These are phyloP conservation scores for Lysandra coridon DNA, from an alignment of 2,888 invertebrate genomes.

Conservation along the genomic window DNA sequence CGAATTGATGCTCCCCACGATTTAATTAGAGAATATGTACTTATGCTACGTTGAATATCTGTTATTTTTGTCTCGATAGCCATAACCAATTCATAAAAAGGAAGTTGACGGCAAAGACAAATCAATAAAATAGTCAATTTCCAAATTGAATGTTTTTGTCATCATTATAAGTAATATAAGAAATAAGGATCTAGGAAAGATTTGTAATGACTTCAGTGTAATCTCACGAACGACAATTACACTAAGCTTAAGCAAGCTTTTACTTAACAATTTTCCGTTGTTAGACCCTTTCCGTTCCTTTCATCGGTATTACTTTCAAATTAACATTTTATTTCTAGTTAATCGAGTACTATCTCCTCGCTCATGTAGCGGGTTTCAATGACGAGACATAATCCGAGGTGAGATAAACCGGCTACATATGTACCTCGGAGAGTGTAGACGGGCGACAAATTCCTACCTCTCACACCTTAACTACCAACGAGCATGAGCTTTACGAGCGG, in stretches of 20 bases:
- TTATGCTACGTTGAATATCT: neutral
- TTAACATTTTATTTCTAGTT: neutral
- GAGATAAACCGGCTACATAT: constrained; percentile 10
- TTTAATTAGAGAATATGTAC: neutral
- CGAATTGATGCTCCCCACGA: neutral
- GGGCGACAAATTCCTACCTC: constrained; percentile 47
- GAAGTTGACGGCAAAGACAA: neutral
- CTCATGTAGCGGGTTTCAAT: constrained; percentile 7
- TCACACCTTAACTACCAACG: constrained; percentile 72
- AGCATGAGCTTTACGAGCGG: constrained; percentile 77
- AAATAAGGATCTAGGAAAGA: constrained; percentile 55
- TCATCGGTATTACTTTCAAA: neutral
- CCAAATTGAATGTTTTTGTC: neutral
- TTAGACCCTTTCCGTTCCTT: neutral
- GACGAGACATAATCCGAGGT: constrained; percentile 17
- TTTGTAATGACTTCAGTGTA: constrained; percentile 75
- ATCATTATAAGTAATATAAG: constrained; percentile 5
- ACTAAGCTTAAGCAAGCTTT: constrained; percentile 72
- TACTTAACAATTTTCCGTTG: neutral
- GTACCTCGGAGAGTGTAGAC: constrained; percentile 30
- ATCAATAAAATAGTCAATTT: neutral
- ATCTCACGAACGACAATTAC: constrained; percentile 57
- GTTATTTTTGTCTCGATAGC: neutral
- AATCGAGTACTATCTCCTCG: neutral
- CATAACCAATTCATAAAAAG: neutral